Percentiles rank a stretch among this genome's conserved stretches.
These are phyloP conservation scores for Pterocles orientalis DNA, from an alignment of 2,113 vertebrate species.

Conservation along the genomic window DNA sequence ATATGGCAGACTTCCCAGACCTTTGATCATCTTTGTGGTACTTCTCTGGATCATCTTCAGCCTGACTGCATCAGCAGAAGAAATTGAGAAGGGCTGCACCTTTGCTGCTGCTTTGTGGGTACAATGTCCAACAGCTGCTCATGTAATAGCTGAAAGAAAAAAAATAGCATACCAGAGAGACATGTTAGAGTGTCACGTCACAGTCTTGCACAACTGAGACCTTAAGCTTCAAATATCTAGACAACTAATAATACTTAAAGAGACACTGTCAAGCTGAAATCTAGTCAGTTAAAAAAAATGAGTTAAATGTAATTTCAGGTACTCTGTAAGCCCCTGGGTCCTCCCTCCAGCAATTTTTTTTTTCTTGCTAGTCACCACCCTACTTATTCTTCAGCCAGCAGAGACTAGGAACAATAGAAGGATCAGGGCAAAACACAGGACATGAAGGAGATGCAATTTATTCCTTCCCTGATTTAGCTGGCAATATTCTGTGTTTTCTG, in stretches of 20 bases:
- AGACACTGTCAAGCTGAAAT: neutral
- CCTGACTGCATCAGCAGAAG: neutral
- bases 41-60: too few relatives aligned
- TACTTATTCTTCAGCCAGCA: neutral
- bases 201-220: neutral
- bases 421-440: neutral
- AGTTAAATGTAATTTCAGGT: neutral
- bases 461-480: neutral
- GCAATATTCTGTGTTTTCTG: neutral
- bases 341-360: neutral
- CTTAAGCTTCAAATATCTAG: neutral
- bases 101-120: constrained; percentile 7
- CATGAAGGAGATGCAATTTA: neutral
- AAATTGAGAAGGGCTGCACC: neutral
- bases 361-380: neutral
- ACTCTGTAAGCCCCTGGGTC: neutral
- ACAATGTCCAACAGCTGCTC: constrained; percentile 6
- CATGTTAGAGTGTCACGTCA: neutral
- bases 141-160: constrained; percentile 46
- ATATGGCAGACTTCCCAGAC: too few relatives aligned
- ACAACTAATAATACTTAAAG: neutral
- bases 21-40: too few relatives aligned
- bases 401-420: neutral
- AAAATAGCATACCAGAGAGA: constrained; percentile 28
- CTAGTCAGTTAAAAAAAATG: neutral